Evolutionary conservation across 2,888 invertebrate species (phyloP).

Genomic region (Beris morrisii): DNA sequence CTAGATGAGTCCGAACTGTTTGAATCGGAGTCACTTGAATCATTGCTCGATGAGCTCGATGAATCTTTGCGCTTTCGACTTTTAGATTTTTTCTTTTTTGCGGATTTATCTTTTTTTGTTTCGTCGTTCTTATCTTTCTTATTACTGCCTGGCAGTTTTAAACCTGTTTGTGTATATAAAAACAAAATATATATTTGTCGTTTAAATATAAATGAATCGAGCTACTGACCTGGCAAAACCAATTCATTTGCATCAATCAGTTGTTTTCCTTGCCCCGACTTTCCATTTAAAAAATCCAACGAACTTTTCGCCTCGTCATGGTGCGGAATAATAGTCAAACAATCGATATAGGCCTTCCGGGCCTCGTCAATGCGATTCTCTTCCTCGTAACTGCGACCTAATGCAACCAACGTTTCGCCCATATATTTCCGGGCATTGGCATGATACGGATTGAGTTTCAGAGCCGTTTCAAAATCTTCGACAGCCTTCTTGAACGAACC

Average conservation of each 20-base stretch:
- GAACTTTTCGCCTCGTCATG: conserved; percentile 87
- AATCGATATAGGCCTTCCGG: conserved; percentile 81
- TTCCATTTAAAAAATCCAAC: conserved; percentile 76
- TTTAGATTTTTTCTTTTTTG: conserved; percentile 63
- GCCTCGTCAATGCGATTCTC: conserved; percentile 84
- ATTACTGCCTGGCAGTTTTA: conserved; percentile 11
- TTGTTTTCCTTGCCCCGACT: conserved; percentile 61
- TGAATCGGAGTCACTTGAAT: conserved; percentile 62
- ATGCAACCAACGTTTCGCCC: conserved; percentile 87
- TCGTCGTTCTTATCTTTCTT: conserved; percentile 45
- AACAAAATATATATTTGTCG: conserved; percentile 3
- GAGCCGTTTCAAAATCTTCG: conserved; percentile 90
- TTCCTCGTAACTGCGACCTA: conserved; percentile 86
- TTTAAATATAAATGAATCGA: neutral
- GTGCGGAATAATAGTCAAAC: conserved; percentile 78
- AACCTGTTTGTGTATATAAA: conserved; percentile 43
- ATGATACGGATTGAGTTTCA: conserved; percentile 86
- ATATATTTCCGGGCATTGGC: conserved; percentile 92
- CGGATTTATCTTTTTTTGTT: conserved; percentile 65
- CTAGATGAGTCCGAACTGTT: conserved; percentile 69
- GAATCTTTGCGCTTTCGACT: conserved; percentile 67
- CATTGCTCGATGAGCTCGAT: conserved; percentile 54
- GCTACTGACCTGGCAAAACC: conserved; percentile 59
- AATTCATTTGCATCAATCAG: conserved; percentile 67
- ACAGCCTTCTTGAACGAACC: conserved; percentile 92